phyloP scores from a whole-genome alignment of 2,888 invertebrate genomes.

The Monopis laevigella region DNA sequence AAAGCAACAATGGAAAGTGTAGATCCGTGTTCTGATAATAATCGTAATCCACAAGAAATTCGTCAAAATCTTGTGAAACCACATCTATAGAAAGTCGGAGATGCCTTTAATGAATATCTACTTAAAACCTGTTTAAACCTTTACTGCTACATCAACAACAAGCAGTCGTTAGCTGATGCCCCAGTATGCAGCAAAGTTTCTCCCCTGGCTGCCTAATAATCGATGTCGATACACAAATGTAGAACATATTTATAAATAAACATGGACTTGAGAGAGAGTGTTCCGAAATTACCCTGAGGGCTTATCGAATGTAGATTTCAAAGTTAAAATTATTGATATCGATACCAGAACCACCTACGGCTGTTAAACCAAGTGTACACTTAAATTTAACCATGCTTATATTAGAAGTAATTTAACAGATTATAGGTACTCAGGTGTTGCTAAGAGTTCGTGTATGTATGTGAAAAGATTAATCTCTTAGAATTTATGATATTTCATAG shows the following conservation, averaged over 20 bases:
- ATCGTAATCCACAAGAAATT: conserved; percentile 32
- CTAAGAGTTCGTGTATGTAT: no score
- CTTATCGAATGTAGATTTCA: conserved; percentile 12
- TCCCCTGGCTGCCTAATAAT: conserved; percentile 29
- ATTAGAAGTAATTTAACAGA: no score
- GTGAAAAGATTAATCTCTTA: no score
- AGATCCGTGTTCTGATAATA: conserved; percentile 7
- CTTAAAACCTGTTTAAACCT: conserved; percentile 38
- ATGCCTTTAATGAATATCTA: conserved; percentile 31
- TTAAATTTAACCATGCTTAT: no score
- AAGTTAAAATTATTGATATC: conserved; percentile 21
- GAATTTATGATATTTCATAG: no score
- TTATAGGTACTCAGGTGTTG: no score
- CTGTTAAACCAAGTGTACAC: no score
- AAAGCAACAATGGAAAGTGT: conserved; percentile 4
- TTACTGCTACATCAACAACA: conserved; percentile 23
- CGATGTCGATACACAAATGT: conserved; percentile 33
- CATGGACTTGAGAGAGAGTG: conserved; percentile 30
- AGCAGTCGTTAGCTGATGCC: conserved; percentile 25
- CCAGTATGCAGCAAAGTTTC: conserved; percentile 28
- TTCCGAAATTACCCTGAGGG: conserved; percentile 19
- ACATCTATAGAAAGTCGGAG: conserved; percentile 40
- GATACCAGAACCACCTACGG: not conserved
- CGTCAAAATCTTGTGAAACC: conserved; percentile 30
- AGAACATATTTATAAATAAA: conserved; percentile 37